phyloP scores from a whole-genome alignment of 1,140 invertebrate genomes.

The Ceratosolen solmsi region DNA sequence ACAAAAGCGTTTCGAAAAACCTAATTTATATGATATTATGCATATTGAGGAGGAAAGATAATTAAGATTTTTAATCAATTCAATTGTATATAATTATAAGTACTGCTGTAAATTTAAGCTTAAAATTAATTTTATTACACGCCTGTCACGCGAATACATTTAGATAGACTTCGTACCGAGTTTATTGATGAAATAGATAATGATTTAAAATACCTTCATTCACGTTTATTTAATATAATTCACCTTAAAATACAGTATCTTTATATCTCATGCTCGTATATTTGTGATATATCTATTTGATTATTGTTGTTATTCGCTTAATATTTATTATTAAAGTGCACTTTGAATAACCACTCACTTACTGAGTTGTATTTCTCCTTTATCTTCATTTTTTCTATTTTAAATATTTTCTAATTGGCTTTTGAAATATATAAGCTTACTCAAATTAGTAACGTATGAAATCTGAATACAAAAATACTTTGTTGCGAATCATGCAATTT shows the following conservation, averaged over 20 bases:
- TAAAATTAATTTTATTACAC: constrained; percentile 46
- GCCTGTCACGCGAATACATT: constrained; percentile 36
- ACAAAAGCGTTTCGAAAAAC: constrained; percentile 45
- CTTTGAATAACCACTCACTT: constrained; percentile 15
- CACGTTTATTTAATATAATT: constrained; percentile 28
- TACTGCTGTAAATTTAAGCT: constrained; percentile 53
- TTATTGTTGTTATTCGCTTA: constrained; percentile 46
- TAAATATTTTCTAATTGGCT: neutral
- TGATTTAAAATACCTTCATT: constrained; percentile 29
- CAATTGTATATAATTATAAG: constrained; percentile 59
- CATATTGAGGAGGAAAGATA: constrained; percentile 43
- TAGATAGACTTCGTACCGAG: constrained; percentile 39
- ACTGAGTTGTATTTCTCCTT: constrained; percentile 32
- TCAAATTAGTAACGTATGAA: constrained; percentile 23
- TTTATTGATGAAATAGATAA: constrained; percentile 33
- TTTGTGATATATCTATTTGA: constrained; percentile 47
- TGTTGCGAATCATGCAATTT: constrained; percentile 9
- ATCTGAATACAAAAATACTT: constrained; percentile 17
- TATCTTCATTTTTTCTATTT: constrained; percentile 22
- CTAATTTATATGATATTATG: constrained; percentile 53
- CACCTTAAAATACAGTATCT: constrained; percentile 32
- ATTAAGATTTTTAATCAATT: constrained; percentile 57
- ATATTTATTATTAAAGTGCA: constrained; percentile 52
- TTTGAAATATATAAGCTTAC: constrained; percentile 11
- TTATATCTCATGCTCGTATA: constrained; percentile 41